A percentile compares a stretch with the other conserved stretches of the same genome.
phyloP scores from a whole-genome alignment of 2,113 vertebrate genomes.

The Eretmochelys imbricata region DNA sequence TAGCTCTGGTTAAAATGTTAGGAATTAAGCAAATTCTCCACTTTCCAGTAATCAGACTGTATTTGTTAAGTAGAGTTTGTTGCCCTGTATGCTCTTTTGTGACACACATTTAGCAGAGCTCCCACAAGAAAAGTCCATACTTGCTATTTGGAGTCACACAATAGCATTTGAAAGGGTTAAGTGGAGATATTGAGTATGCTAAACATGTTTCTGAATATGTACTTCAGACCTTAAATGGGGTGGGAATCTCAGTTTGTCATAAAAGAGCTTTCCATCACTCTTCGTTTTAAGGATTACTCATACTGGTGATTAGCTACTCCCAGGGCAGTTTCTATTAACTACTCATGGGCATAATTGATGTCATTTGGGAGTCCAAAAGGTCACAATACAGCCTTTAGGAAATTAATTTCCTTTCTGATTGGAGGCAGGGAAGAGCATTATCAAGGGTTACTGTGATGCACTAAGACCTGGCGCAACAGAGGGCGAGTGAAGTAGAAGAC shows the following conservation, averaged over 20 bases:
- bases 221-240: accelerated
- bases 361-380: background rate
- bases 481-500: background rate
- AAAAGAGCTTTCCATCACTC: background rate
- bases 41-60: slow-evolving; percentile 25
- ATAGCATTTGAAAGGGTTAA: slow-evolving; percentile 14
- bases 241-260: background rate
- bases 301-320: background rate
- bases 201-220: background rate
- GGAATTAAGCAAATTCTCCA: background rate
- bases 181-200: background rate
- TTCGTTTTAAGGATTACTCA: background rate
- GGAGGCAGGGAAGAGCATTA: background rate
- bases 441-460: background rate
- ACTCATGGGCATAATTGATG: background rate
- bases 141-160: background rate
- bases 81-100: background rate
- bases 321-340: background rate
- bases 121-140: background rate
- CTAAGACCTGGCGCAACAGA: background rate
- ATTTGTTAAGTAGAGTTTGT: slow-evolving; percentile 30
- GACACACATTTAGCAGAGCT: background rate
- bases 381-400: background rate
- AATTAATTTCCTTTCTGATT: background rate
- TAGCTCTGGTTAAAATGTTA: background rate